These are phyloP conservation scores for Theristicus caerulescens DNA, from an alignment of 2,113 vertebrate genomes.

Conservation along the genomic window DNA sequence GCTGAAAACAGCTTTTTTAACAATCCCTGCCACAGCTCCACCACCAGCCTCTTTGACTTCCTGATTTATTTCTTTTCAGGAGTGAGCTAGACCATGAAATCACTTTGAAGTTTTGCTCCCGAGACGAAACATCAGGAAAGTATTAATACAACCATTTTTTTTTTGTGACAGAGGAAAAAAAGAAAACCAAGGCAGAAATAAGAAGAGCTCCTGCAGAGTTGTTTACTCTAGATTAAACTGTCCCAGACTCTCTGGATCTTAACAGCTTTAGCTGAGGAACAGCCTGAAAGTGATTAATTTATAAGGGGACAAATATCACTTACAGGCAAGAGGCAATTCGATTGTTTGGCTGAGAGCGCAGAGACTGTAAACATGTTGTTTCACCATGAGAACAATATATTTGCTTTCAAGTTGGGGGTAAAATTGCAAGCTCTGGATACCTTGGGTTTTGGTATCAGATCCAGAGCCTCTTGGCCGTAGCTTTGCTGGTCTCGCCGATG, in stretches of 20 bases:
- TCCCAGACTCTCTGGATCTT: slow-evolving; percentile 9
- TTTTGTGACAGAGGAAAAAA: neutral
- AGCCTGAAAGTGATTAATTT: slow-evolving; percentile 54
- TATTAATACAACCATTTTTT: slow-evolving; percentile 20
- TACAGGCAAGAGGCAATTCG: neutral
- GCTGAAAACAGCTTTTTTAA: slow-evolving; percentile 33
- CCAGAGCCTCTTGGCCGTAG: neutral
- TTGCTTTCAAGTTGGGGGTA: neutral
- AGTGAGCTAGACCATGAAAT: slow-evolving; percentile 61
- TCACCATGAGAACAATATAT: neutral
- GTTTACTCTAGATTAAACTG: slow-evolving; percentile 55
- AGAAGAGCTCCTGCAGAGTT: slow-evolving; percentile 44
- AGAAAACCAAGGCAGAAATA: slow-evolving; percentile 35
- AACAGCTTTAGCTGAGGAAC: slow-evolving; percentile 13
- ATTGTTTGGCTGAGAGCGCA: neutral
- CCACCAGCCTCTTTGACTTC: slow-evolving; percentile 27
- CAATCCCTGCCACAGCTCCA: neutral
- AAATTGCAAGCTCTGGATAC: neutral
- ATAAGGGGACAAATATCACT: slow-evolving; percentile 46
- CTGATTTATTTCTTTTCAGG: slow-evolving; percentile 61
- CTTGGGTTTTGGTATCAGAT: neutral
- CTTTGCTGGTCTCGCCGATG: neutral
- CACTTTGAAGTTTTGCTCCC: slow-evolving; percentile 63
- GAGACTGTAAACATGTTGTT: slow-evolving; percentile 21
- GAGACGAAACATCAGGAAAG: slow-evolving; percentile 46